Base-by-base conservation (phyloP, 2,797 vertebrate genomes). In the Corythornis leucogaster region DNA sequence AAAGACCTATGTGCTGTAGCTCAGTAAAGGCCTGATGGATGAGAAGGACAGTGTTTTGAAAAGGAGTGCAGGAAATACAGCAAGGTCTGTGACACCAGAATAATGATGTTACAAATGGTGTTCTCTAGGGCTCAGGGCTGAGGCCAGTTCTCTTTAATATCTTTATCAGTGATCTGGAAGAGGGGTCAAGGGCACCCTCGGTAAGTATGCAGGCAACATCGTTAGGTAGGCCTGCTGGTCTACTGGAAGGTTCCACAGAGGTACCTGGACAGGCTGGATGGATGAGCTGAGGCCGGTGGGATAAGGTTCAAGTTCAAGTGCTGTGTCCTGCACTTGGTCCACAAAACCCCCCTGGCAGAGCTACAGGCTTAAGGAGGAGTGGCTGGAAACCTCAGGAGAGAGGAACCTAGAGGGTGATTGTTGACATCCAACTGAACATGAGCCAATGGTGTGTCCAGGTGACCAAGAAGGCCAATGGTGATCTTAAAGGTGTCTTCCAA, bases 61-160 rank as follows among this genome's bases (percentile, higher is more conserved):
- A 53, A 61, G 42, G 28, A 55, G 2, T 30, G 26, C 1, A 0
- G 38, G 22, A 87, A 64, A 69, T 19, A 35, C 0, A 0, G 31
- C 46, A 55, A 46, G 46, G 13, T 33, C 33, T 17, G 17, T 67
- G 58, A 43, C 83, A 75, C 22, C 67, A 38, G 57, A 78, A 42
- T 3, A 2, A 53, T 28, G 53, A 54, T 54, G 30, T 54, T 54
- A 54, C 30, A 54, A 54, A 17, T 28, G 18, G 30, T 15, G 16
- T 20, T 22, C 54, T n/a, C 54, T 19, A 31, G 54, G 54, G 54
- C 54, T 55, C n/a, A 31, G 30, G 20, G 19, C 12, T 55, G 54
- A 20, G 54, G n/a, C 19, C 54, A 12, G 54, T 55, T 31, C 19
- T 55, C 12, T 55, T 31, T 55, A 31, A 21, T 31, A 55, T 55